These are phyloP conservation scores for Sprattus sprattus DNA, from an alignment of 2,113 vertebrate genomes.

Conservation along the genomic window DNA sequence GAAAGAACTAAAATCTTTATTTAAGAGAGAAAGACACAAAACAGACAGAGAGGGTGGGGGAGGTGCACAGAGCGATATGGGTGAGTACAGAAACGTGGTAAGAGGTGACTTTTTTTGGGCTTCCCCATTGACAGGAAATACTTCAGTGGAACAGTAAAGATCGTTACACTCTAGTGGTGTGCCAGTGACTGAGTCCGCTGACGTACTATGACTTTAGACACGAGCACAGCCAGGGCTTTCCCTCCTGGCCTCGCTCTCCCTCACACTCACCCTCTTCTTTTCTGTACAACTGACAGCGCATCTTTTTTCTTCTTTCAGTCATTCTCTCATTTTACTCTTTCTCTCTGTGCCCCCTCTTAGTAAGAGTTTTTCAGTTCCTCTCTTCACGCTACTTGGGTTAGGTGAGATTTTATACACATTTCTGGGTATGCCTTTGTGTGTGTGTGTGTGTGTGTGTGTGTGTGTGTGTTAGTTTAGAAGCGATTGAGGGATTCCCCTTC, in stretches of 20 bases:
- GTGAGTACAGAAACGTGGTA: background rate
- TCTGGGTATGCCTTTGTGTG: too few species aligned
- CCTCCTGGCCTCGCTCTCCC: background rate
- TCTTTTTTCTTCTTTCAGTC: background rate
- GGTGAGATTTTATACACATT: too few species aligned
- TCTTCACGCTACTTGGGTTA: too few species aligned
- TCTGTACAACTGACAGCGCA: background rate
- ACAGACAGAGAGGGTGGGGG: too few species aligned
- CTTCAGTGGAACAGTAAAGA: background rate
- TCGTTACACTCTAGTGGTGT: background rate
- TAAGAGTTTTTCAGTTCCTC: too few species aligned
- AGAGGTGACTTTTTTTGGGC: background rate
- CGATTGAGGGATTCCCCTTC: background rate
- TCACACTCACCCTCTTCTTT: background rate
- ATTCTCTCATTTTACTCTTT: background rate
- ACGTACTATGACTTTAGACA: background rate
- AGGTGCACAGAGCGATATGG: too few species aligned
- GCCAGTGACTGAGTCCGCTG: background rate
- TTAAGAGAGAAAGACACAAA: background rate
- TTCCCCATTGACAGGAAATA: background rate
- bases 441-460: background rate
- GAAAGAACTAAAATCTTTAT: background rate
- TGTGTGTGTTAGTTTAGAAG: background rate
- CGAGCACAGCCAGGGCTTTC: background rate
- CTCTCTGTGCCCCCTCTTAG: too few species aligned